Evolutionary conservation across 1,140 invertebrate genomes (phyloP), one percentile per base, ranked within the genome.

Genomic region (Phymorhynchus buccinoides): DNA sequence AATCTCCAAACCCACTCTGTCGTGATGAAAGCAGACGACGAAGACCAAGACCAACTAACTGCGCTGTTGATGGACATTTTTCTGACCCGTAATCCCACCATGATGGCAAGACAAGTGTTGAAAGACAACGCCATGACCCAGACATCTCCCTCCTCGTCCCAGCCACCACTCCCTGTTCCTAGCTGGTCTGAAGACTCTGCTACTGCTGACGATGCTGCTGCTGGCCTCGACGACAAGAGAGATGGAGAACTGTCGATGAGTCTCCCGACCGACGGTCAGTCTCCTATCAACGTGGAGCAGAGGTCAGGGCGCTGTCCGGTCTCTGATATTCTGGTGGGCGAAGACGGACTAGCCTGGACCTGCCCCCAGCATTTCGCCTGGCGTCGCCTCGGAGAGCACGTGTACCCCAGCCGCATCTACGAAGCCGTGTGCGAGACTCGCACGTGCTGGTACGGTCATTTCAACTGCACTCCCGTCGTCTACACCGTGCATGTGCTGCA

Each of bases 371-470:
- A 52, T 16, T 56, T 44, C 32, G 41, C n/a, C 41, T 86, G 85
- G 85, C 62, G 75, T 18, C n/a, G 44, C 18, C 77, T 86, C 6
- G 77, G 56, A 3, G 82, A 75, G 37, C 14, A 84, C 48, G 14
- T 44, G 1, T 86, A 84, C 44, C 85, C 85, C 16, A 80, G 77
- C 35, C 81, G 82, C 27, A 3, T 86, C 12, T 80, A 48, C 18
- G 82, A 86, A 30, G 73, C 77, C 9, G 75, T 73, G 39, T 86
- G 85, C 77, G 78, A 84, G 42, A 48, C 66, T 16, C 7, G 44
- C 32, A 27, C 52, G 27, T 86, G 85, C 52, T 82, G 48, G 73
- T 73, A 84, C 32, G 85, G 82, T 22, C 85, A 86, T 44, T 84
- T 71, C 77, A 80, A 84, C 77, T 86, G 85, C 82, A 84, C 82